These are phyloP conservation scores for Catharus bicknelli DNA, from an alignment of 2,113 vertebrate genomes.

Conservation along the genomic window DNA sequence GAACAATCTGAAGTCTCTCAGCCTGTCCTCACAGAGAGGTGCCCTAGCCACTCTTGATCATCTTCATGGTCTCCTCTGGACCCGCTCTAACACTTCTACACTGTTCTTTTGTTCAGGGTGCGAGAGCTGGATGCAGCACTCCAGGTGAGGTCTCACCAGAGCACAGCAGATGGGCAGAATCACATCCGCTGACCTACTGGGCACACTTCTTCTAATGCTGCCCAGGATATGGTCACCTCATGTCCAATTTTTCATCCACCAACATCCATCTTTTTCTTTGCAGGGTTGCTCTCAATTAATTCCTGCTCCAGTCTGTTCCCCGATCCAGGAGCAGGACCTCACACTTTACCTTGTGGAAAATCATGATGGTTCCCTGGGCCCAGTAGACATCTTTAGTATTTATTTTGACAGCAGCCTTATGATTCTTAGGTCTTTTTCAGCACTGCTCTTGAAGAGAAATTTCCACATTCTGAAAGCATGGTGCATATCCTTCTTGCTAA, in stretches of 20 bases:
- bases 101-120: accelerated
- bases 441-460: background rate
- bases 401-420: background rate
- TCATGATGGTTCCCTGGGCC: background rate
- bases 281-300: background rate
- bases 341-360: background rate
- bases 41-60: background rate
- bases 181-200: background rate
- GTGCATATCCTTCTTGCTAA: background rate
- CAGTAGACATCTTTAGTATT: background rate
- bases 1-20: background rate
- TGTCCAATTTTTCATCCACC: background rate
- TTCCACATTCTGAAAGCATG: background rate
- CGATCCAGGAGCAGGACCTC: background rate
- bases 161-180: background rate
- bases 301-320: background rate
- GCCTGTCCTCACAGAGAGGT: accelerated
- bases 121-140: background rate
- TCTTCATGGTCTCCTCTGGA: background rate
- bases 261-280: background rate
- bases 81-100: background rate
- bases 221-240: background rate
- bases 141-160: background rate
- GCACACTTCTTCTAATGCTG: background rate
- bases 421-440: background rate